Conservation (phyloP, 2,797 vertebrate species). For the Myoxocephalus aenaeus region DNA sequence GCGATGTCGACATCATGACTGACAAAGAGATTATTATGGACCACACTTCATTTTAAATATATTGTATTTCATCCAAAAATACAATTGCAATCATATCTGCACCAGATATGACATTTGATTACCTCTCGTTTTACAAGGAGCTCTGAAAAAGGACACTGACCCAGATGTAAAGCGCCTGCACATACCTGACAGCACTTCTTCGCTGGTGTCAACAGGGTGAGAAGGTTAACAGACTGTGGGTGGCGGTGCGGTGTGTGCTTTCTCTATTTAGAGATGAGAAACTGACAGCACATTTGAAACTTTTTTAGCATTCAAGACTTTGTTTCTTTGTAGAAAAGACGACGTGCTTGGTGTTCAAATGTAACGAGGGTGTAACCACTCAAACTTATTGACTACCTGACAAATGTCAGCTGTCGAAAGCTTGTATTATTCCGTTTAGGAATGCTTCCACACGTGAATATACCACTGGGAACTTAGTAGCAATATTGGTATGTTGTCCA, state of each 20-base stretch:
- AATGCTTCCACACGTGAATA: not conserved
- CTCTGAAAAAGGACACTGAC: slow-evolving; percentile 24
- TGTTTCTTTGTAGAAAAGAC: not conserved
- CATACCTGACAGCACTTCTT: not conserved
- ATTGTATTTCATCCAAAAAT: not conserved
- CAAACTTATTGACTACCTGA: not conserved
- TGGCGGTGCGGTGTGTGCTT: not conserved
- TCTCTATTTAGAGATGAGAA: not conserved
- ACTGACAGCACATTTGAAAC: not conserved
- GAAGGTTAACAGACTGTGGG: slow-evolving; percentile 26
- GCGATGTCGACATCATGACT: not conserved
- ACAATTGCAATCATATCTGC: not conserved
- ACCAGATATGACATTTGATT: slow-evolving; percentile 16
- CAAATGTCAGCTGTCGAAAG: not conserved
- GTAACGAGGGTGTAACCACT: not conserved
- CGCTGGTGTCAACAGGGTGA: not conserved
- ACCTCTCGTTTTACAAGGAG: not conserved
- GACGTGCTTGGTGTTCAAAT: not conserved
- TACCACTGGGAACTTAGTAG: not conserved
- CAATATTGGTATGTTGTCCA: not conserved
- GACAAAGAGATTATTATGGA: not conserved
- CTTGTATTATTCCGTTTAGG: not conserved
- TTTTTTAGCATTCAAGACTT: not conserved
- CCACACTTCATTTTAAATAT: not conserved
- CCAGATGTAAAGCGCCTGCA: not conserved